phyloP scores from a whole-genome alignment of 2,888 invertebrate species.

The Dioctria rufipes region DNA sequence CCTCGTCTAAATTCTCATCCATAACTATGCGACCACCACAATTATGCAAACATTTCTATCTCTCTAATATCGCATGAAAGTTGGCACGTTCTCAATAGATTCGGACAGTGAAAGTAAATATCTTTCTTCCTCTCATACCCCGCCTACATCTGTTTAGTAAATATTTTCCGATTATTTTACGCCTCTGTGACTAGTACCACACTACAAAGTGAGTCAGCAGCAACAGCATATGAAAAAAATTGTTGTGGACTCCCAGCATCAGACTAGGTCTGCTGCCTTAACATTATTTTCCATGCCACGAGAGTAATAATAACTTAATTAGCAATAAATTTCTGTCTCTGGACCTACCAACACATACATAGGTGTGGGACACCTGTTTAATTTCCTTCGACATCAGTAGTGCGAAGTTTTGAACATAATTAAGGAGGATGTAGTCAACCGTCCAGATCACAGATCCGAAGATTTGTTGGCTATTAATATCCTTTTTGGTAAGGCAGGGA shows the following conservation, averaged over 20 bases:
- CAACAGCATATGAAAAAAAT: neutral
- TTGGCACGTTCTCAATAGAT: constrained; percentile 9
- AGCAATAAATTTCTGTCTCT: constrained; percentile 21
- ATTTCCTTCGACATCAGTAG: constrained; percentile 12
- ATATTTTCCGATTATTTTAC: constrained; percentile 13
- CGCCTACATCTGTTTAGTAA: constrained; percentile 21
- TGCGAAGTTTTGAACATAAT: neutral
- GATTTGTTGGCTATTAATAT: constrained; percentile 9
- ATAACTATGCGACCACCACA: too few species aligned
- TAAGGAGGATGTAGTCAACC: neutral
- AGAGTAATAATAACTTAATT: constrained; percentile 7
- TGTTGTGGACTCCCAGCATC: neutral
- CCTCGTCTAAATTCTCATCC: too few species aligned
- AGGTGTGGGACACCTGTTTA: constrained; percentile 20
- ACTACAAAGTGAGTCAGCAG: neutral
- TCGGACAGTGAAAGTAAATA: neutral
- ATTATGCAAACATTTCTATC: too few species aligned
- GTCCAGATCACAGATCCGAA: neutral
- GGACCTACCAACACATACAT: neutral
- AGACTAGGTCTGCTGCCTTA: neutral
- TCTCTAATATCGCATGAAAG: too few species aligned
- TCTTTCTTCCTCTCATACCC: constrained; percentile 4
- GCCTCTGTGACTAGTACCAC: constrained; percentile 10
- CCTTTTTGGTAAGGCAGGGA: neutral
- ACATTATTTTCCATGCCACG: neutral